phyloP scores from a whole-genome alignment of 2,797 vertebrate species.

The Sylvia borin region DNA sequence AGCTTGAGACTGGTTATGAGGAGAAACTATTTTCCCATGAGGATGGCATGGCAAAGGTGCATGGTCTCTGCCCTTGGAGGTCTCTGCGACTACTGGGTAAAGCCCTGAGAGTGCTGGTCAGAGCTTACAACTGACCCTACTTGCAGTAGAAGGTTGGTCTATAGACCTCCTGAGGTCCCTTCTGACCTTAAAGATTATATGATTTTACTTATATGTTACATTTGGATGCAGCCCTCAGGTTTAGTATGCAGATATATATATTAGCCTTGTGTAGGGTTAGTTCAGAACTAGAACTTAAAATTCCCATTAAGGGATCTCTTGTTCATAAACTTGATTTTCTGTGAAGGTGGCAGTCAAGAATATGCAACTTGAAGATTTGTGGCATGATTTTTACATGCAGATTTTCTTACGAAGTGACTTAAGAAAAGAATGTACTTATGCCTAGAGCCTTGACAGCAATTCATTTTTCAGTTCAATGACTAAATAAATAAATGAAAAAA shows the following conservation, averaged over 20 bases:
- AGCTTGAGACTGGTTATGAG: not conserved
- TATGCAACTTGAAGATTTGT: not conserved
- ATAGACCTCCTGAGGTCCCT: not conserved
- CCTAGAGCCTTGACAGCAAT: constrained; percentile 46
- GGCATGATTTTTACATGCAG: not conserved
- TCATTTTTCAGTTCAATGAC: constrained; percentile 64
- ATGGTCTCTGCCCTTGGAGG: not conserved
- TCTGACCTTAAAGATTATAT: not conserved
- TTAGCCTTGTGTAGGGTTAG: not conserved
- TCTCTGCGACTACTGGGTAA: not conserved
- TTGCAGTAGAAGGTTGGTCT: not conserved
- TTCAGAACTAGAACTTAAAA: not conserved
- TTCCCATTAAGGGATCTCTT: not conserved
- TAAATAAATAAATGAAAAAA: constrained; percentile 53
- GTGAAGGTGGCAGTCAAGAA: not conserved
- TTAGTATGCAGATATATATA: not conserved
- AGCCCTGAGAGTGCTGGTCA: not conserved
- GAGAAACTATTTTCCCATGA: not conserved
- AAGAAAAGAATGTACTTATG: not conserved
- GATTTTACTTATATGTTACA: not conserved
- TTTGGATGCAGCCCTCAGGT: not conserved
- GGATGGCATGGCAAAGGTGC: not conserved
- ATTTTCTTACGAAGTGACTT: constrained; percentile 9
- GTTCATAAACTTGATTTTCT: not conserved
- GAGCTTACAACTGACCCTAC: not conserved